Percentiles rank a stretch among this genome's conserved stretches.
Evolutionary conservation across 2,113 vertebrate species (phyloP).

Genomic region (Gorsachius goisagi): DNA sequence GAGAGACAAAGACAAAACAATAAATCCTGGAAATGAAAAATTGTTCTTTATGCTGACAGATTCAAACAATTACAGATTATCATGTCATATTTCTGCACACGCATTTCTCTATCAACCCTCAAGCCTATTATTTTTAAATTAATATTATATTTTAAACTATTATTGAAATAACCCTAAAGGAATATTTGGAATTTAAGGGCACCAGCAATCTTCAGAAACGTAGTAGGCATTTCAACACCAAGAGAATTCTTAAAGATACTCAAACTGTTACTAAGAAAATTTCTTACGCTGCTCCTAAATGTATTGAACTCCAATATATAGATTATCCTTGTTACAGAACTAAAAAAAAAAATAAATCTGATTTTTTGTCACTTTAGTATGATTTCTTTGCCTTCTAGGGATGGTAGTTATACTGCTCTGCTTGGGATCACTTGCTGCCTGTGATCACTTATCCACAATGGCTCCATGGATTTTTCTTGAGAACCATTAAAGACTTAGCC

Average conservation of each 20-base stretch:
- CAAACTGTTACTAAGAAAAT: not conserved
- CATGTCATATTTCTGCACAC: not conserved
- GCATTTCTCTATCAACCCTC: not conserved
- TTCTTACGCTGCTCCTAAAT: not conserved
- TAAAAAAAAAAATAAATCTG: not conserved
- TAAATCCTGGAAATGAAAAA: slow-evolving; percentile 29
- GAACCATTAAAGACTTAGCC: not conserved
- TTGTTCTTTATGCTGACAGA: slow-evolving; percentile 6
- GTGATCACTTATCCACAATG: not conserved
- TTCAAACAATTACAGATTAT: not conserved
- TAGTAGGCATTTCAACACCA: not conserved
- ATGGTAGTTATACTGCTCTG: not conserved
- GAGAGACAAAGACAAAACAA: slow-evolving; percentile 8
- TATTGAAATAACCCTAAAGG: not conserved
- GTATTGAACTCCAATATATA: not conserved
- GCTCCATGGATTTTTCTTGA: not conserved
- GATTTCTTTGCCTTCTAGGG: not conserved
- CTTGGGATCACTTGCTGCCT: not conserved
- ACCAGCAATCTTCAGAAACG: not conserved
- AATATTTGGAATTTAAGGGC: not conserved
- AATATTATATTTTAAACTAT: not conserved
- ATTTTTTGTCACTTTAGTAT: not conserved
- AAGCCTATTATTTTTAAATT: not conserved
- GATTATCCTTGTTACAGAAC: not conserved
- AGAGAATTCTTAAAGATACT: not conserved